Evolutionary conservation across 2,888 invertebrate genomes (phyloP).

Genomic region (Polydrusus tereticollis): DNA sequence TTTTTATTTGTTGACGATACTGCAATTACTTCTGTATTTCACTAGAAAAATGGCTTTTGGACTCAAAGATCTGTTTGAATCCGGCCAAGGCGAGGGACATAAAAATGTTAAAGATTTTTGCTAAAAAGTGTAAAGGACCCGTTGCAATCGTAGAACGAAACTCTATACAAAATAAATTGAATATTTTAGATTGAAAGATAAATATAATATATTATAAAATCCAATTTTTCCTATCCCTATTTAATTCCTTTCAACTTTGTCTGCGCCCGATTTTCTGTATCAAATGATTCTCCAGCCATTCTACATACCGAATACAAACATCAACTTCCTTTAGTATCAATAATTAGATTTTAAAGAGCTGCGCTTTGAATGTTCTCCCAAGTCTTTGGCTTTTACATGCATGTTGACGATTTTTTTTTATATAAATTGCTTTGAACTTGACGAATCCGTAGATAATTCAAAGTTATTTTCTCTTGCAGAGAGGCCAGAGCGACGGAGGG

Average conservation of each 20-base stretch:
- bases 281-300: background rate
- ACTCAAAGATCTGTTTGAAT: no score
- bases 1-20: no score
- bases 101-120: no score
- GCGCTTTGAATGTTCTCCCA: conserved; percentile 37
- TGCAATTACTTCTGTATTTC: no score
- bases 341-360: conserved; percentile 43
- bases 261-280: background rate
- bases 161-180: background rate
- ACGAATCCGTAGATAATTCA: conserved; percentile 23
- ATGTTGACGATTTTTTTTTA: conserved; percentile 39
- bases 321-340: conserved; percentile 26
- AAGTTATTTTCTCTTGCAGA: conserved; percentile 61
- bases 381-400: conserved; percentile 37
- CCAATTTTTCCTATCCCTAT: background rate
- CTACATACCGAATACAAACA: conserved; percentile 19
- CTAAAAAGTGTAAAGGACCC: no score
- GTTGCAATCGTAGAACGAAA: background rate
- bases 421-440: conserved; percentile 7
- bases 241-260: background rate
- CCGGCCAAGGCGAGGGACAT: no score
- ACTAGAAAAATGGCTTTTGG: no score
- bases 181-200: background rate
- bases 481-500: conserved; percentile 70
- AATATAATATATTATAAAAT: conserved; percentile 1